Evolutionary conservation across 2,113 vertebrate genomes (phyloP).

Genomic region (Pyrgilauda ruficollis): DNA sequence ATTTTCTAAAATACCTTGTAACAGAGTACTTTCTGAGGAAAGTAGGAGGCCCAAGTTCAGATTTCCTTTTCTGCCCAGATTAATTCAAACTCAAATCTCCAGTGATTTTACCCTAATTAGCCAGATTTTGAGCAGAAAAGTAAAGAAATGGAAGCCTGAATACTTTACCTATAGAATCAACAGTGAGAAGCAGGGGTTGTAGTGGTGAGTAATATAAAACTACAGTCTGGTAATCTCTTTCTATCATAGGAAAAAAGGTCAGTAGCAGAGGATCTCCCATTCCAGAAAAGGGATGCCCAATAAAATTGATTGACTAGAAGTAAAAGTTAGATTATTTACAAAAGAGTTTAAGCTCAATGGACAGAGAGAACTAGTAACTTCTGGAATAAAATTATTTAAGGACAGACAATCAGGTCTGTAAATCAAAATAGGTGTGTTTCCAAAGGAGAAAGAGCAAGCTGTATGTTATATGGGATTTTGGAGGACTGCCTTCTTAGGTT

Average conservation of each 20-base stretch:
- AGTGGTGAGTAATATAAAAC: not conserved
- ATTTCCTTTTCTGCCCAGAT: not conserved
- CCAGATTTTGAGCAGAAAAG: not conserved
- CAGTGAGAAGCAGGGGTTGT: not conserved
- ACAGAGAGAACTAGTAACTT: not conserved
- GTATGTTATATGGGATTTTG: not conserved
- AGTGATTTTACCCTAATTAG: not conserved
- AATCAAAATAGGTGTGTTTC: not conserved
- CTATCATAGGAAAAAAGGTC: not conserved
- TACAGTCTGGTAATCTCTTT: not conserved
- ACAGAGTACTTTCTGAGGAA: not conserved
- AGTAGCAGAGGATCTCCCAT: not conserved
- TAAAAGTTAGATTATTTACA: not conserved
- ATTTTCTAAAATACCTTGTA: slow-evolving; percentile 23
- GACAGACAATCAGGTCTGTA: not conserved
- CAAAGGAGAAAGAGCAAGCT: not conserved
- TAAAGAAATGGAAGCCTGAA: not conserved
- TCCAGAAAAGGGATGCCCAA: not conserved
- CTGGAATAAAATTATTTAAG: not conserved
- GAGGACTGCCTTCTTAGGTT: not conserved
- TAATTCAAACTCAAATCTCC: not conserved
- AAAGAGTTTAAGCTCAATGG: not conserved
- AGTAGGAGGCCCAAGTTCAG: not conserved
- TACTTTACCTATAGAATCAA: not conserved
- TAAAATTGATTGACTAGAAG: not conserved